phyloP scores from a whole-genome alignment of 1,140 invertebrate species.

The Brachionus calyciflorus region DNA sequence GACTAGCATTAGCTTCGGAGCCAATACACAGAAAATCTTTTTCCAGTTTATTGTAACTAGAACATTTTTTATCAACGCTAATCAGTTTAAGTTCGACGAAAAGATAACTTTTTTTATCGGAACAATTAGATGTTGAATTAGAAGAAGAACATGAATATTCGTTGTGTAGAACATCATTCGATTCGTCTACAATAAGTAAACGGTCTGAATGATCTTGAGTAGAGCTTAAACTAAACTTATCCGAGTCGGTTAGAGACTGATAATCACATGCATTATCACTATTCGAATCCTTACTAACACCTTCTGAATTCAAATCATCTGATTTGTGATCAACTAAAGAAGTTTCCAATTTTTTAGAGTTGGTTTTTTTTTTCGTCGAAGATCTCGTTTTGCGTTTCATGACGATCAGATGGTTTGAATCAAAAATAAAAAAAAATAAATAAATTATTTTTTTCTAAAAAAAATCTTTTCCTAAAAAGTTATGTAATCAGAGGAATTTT shows the following conservation, averaged over 20 bases:
- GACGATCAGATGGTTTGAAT: background rate
- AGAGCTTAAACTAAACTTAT: background rate
- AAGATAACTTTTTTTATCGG: background rate
- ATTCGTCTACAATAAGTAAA: background rate
- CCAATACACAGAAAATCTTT: constrained; percentile 10
- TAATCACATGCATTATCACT: background rate
- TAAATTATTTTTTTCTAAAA: no score
- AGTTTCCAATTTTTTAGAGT: background rate
- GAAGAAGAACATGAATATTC: background rate
- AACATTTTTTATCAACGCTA: background rate
- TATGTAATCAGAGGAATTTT: no score
- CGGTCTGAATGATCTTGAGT: background rate
- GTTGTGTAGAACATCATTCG: background rate
- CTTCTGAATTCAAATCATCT: no score
- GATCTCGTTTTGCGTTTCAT: background rate
- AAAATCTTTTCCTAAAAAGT: no score
- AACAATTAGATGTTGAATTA: background rate
- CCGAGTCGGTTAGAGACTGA: background rate
- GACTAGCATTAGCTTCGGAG: constrained; percentile 22
- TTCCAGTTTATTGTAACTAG: background rate
- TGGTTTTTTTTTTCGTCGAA: background rate
- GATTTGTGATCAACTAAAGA: background rate
- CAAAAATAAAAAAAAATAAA: no score
- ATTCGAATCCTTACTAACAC: background rate
- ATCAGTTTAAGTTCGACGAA: constrained; percentile 12